Conservation (phyloP, 92 coral and sea anemone genomes). For the Palythoa heliodiscus region DNA sequence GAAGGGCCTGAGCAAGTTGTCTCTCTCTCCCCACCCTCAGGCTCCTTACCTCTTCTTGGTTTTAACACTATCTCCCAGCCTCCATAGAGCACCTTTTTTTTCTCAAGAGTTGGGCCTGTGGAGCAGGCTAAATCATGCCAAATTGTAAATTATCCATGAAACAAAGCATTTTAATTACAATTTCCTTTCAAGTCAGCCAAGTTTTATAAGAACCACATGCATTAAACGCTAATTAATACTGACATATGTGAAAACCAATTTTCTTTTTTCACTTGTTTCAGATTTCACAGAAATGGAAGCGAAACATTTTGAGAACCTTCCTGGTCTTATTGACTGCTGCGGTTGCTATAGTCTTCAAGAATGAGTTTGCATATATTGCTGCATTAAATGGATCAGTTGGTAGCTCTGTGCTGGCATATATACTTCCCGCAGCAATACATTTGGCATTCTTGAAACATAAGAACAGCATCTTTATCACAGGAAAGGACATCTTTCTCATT, state of each 20-base stretch:
- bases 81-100: no score
- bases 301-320: conserved; percentile 78
- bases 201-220: no score
- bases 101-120: no score
- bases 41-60: no score
- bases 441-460: conserved; percentile 60
- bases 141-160: no score
- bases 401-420: conserved; percentile 83
- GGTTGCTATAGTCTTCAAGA: conserved; percentile 74
- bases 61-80: no score
- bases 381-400: conserved; percentile 92
- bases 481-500: conserved; percentile 76
- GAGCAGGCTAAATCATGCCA: no score
- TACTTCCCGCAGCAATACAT: conserved; percentile 88
- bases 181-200: no score
- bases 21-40: no score
- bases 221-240: background rate
- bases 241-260: background rate
- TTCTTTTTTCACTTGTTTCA: background rate
- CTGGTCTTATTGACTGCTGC: conserved; percentile 78
- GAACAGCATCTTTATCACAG: conserved; percentile 49
- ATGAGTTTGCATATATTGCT: conserved; percentile 85
- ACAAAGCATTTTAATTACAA: no score
- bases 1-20: no score
- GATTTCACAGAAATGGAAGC: conserved; percentile 83